A percentile compares a stretch with the other conserved stretches of the same genome.
Conservation (phyloP, 2,888 invertebrate genomes). For the Craniophora ligustri region DNA sequence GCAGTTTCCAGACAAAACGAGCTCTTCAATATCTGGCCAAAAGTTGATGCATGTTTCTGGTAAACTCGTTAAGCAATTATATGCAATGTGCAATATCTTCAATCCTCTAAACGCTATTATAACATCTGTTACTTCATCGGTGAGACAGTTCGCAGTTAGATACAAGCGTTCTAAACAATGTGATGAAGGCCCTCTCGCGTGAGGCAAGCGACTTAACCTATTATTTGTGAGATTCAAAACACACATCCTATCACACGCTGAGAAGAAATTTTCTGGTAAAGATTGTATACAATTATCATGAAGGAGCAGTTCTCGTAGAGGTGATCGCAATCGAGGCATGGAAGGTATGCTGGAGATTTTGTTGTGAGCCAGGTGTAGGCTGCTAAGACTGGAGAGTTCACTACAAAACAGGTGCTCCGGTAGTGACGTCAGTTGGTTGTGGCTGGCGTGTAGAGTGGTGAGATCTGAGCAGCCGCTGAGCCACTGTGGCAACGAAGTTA, state of each 20-base stretch:
- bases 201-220: conserved; percentile 91
- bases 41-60: conserved; percentile 92
- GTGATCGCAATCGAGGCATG: conserved; percentile 90
- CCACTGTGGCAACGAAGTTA: conserved; percentile 93
- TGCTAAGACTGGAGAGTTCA: conserved; percentile 92
- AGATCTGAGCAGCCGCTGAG: conserved; percentile 92
- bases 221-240: conserved; percentile 94
- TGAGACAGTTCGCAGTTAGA: conserved; percentile 93
- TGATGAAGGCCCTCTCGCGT: conserved; percentile 89
- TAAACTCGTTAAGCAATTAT: conserved; percentile 92
- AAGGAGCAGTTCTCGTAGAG: conserved; percentile 91
- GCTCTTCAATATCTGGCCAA: conserved; percentile 94
- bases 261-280: conserved; percentile 93
- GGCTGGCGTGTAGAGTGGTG: conserved; percentile 92
- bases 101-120: conserved; percentile 90
- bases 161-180: conserved; percentile 90
- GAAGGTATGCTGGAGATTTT: conserved; percentile 92
- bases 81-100: conserved; percentile 92
- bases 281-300: conserved; percentile 94
- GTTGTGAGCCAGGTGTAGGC: conserved; percentile 93
- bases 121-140: conserved; percentile 91
- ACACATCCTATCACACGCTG: conserved; percentile 89
- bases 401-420: conserved; percentile 93
- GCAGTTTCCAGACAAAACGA: conserved; percentile 94
- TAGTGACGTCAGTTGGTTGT: conserved; percentile 91